A percentile compares a stretch with the other conserved stretches of the same genome.
Evolutionary conservation across 2,888 invertebrate species (phyloP).

Genomic region (Xylota segnis): DNA sequence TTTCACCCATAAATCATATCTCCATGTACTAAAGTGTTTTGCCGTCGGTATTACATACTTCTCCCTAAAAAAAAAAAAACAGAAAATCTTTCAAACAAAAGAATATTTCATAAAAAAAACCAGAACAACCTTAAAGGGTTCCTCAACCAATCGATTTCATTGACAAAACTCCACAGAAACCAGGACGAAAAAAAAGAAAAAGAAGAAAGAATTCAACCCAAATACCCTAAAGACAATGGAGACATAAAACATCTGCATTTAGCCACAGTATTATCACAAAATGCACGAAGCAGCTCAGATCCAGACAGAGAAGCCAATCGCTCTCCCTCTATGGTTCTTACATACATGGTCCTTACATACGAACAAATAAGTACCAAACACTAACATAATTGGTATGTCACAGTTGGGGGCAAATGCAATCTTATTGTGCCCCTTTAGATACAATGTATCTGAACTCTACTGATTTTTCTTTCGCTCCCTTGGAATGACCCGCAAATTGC

Average conservation of each 20-base stretch:
- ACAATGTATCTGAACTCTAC: conserved; percentile 28
- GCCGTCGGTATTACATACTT: conserved; percentile 55
- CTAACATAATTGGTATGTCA: conserved; percentile 66
- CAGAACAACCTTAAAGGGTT: conserved; percentile 51
- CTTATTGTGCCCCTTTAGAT: conserved; percentile 49
- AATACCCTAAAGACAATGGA: conserved; percentile 55
- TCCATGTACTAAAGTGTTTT: conserved; percentile 17
- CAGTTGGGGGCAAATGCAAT: conserved; percentile 72
- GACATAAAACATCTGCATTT: conserved; percentile 75
- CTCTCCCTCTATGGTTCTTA: conserved; percentile 19
- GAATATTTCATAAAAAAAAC: conserved; percentile 18
- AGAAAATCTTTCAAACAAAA: neutral
- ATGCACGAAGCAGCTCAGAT: conserved; percentile 48
- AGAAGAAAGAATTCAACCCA: conserved; percentile 24
- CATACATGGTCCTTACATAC: conserved; percentile 41
- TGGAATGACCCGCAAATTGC: conserved; percentile 44
- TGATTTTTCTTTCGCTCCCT: neutral
- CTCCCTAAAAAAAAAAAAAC: conserved; percentile 21
- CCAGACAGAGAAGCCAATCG: conserved; percentile 43
- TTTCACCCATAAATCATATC: conserved; percentile 11
- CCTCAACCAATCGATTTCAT: conserved; percentile 70
- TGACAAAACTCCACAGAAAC: conserved; percentile 56
- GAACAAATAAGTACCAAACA: conserved; percentile 54
- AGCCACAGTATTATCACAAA: conserved; percentile 64
- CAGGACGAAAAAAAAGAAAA: conserved; percentile 9